Percentiles rank a stretch among this genome's conserved stretches.
Evolutionary conservation across 2,888 invertebrate species (phyloP).

Genomic region (Papilio gigon): DNA sequence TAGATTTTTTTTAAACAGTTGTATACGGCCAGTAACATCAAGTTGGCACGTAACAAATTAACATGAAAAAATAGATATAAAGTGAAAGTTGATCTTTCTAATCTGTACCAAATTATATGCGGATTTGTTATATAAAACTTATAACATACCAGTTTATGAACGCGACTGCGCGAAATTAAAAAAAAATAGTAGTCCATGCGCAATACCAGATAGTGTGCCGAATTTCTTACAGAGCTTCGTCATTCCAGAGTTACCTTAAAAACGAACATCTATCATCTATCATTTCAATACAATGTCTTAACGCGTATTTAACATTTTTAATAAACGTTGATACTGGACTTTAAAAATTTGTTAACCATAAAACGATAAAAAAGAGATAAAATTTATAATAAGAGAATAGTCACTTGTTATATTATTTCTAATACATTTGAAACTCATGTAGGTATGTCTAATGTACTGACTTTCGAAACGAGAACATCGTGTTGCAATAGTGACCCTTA

Average conservation of each 20-base stretch:
- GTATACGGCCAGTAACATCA: neutral
- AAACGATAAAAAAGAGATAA: too few relatives aligned
- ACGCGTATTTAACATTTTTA: too few relatives aligned
- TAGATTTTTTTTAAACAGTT: neutral
- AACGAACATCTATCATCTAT: too few relatives aligned
- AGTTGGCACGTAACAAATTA: neutral
- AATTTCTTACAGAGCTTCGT: too few relatives aligned
- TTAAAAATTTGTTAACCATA: too few relatives aligned
- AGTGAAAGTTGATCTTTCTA: conserved; percentile 11
- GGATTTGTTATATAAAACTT: neutral
- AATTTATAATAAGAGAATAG: too few relatives aligned
- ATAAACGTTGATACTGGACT: too few relatives aligned
- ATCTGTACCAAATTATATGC: neutral
- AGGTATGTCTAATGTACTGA: neutral
- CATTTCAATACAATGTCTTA: too few relatives aligned
- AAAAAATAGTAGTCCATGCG: neutral
- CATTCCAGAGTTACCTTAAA: too few relatives aligned
- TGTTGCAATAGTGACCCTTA: neutral
- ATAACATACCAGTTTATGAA: neutral
- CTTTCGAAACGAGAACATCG: neutral
- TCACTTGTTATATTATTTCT: too few relatives aligned
- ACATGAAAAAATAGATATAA: conserved; percentile 1
- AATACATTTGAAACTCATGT: neutral
- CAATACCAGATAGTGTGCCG: too few relatives aligned
- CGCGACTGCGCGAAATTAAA: neutral